Conservation (phyloP, 1,140 invertebrate genomes). For the Drosophila murphyi region DNA sequence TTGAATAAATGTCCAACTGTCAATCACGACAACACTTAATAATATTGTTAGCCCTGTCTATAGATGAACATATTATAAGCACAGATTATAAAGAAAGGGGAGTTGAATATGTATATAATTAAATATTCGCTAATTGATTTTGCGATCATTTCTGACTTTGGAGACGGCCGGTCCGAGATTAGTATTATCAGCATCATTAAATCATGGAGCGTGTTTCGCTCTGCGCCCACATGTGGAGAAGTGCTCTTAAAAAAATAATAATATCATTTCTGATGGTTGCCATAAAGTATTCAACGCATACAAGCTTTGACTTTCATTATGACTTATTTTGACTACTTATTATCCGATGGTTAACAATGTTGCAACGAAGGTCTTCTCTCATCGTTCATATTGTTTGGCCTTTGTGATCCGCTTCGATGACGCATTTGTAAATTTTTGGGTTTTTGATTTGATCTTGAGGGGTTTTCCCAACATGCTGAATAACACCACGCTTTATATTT, state of each 20-base stretch:
- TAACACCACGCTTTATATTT: slow-evolving; percentile 1
- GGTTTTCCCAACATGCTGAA: slow-evolving; percentile 55
- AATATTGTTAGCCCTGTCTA: not conserved
- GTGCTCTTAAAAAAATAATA: slow-evolving; percentile 22
- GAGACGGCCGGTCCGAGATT: slow-evolving; percentile 10
- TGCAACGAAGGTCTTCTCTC: slow-evolving; percentile 64
- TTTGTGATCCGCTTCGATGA: slow-evolving; percentile 32
- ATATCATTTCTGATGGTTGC: slow-evolving; percentile 13
- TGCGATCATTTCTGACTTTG: slow-evolving; percentile 25
- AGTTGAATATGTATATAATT: slow-evolving; percentile 20
- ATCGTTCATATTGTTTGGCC: slow-evolving; percentile 20
- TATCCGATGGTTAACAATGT: slow-evolving; percentile 46
- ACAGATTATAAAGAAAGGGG: slow-evolving; percentile 5
- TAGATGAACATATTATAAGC: not conserved
- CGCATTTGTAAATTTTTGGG: slow-evolving; percentile 21
- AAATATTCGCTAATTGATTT: slow-evolving; percentile 22
- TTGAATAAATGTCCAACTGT: not conserved
- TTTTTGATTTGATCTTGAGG: slow-evolving; percentile 24
- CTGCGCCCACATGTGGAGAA: slow-evolving; percentile 22
- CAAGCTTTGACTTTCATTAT: slow-evolving; percentile 45
- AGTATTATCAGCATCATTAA: not conserved
- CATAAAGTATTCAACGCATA: slow-evolving; percentile 2
- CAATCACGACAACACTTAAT: not conserved
- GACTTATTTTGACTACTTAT: slow-evolving; percentile 37
- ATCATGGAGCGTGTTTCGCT: slow-evolving; percentile 24